These are phyloP conservation scores for Argya squamiceps DNA, from an alignment of 2,797 vertebrate species.

Conservation along the genomic window DNA sequence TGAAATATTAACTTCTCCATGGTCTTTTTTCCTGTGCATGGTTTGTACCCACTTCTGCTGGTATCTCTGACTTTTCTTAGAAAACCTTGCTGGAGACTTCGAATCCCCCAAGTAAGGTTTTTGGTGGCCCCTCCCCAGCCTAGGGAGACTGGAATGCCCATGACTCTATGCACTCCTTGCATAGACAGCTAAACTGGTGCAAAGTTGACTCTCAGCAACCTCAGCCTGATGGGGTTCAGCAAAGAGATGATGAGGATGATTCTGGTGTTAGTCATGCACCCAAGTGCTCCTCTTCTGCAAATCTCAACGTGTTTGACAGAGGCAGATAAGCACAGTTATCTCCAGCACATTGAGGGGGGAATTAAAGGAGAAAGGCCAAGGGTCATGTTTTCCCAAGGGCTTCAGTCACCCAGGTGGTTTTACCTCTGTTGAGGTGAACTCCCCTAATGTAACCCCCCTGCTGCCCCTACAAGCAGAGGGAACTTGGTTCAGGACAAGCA, in stretches of 20 bases:
- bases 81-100: neutral
- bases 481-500: neutral
- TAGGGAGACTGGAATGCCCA: neutral
- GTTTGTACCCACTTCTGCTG: neutral
- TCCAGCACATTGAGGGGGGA: neutral
- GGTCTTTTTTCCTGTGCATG: neutral
- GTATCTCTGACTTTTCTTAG: neutral
- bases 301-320: neutral
- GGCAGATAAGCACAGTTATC: slow-evolving; percentile 14
- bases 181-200: neutral
- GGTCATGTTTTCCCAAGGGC: neutral
- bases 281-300: neutral
- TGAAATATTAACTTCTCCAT: neutral
- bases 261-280: neutral
- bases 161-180: neutral
- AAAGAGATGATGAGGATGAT: neutral
- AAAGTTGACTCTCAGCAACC: neutral
- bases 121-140: neutral
- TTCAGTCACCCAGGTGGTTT: neutral
- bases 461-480: fast-evolving
- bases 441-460: neutral
- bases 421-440: neutral
- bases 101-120: neutral
- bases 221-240: neutral
- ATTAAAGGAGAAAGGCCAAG: neutral